A percentile compares a stretch with the other conserved stretches of the same genome.
Conservation (phyloP, 1,140 invertebrate species). For the Ceratitis capitata region DNA sequence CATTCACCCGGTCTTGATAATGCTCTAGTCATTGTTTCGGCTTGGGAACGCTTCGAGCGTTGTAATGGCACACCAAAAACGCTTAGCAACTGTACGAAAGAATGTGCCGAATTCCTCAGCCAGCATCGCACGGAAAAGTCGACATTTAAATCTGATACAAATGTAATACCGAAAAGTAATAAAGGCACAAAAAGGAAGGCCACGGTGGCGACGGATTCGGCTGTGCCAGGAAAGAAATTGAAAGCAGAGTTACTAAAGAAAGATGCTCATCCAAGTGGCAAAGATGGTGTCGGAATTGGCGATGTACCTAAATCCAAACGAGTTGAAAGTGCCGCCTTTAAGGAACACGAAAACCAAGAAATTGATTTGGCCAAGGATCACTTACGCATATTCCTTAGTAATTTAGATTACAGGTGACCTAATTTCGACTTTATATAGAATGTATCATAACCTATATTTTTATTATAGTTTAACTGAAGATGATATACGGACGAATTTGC, state of each 20-base stretch:
- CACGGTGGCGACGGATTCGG: not conserved
- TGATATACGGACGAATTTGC: slow-evolving; percentile 57
- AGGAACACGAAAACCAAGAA: slow-evolving; percentile 45
- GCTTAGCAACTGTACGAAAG: slow-evolving; percentile 41
- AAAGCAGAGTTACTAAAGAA: slow-evolving; percentile 28
- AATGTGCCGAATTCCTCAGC: slow-evolving; percentile 42
- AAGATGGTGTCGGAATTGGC: not conserved
- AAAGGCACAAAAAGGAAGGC: slow-evolving; percentile 40
- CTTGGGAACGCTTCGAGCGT: slow-evolving; percentile 48
- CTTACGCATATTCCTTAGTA: slow-evolving; percentile 48
- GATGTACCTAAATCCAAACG: not conserved
- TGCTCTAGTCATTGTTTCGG: slow-evolving; percentile 41
- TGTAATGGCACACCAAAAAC: slow-evolving; percentile 46
- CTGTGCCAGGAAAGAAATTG: not conserved
- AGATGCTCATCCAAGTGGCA: not conserved
- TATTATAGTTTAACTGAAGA: slow-evolving; percentile 49
- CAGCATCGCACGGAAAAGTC: not conserved
- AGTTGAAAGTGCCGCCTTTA: slow-evolving; percentile 1
- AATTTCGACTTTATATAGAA: not conserved
- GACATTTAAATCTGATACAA: not conserved
- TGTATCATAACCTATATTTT: not conserved
- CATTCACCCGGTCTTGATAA: slow-evolving; percentile 46
- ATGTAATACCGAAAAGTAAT: not conserved
- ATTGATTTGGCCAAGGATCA: slow-evolving; percentile 48
- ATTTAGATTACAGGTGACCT: slow-evolving; percentile 47